phyloP scores from a whole-genome alignment of 2,113 vertebrate genomes.

The Oryzias melastigma region DNA sequence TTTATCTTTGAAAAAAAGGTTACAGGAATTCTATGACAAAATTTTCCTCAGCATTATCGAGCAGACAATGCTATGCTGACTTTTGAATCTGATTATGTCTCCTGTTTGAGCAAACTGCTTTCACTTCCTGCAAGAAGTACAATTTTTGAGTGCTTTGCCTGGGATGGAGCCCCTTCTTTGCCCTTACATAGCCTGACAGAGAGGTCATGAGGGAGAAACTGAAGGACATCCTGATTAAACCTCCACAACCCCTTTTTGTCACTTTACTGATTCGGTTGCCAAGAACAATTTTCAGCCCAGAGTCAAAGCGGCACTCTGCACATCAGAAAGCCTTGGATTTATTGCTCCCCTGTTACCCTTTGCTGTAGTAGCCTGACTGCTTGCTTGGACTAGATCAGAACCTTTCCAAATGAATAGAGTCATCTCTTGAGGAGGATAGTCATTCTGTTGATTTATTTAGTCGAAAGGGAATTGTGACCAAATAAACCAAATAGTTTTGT shows the following conservation, averaged over 20 bases:
- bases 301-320: slow-evolving; percentile 49
- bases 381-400: slow-evolving; percentile 42
- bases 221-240: slow-evolving; percentile 63
- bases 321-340: slow-evolving; percentile 41
- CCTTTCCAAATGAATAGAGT: no score
- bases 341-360: slow-evolving; percentile 64
- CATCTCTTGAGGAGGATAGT: no score
- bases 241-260: slow-evolving; percentile 48
- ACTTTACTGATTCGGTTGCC: slow-evolving; percentile 45
- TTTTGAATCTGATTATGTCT: slow-evolving; percentile 73
- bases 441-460: no score
- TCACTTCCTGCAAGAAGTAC: slow-evolving; percentile 61
- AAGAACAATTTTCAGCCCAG: slow-evolving; percentile 64
- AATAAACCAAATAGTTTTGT: no score
- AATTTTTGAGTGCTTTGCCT: slow-evolving; percentile 57
- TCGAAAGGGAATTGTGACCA: no score
- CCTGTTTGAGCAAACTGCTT: slow-evolving; percentile 64
- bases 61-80: slow-evolving; percentile 64
- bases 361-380: slow-evolving; percentile 47
- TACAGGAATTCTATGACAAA: slow-evolving; percentile 64
- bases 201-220: slow-evolving; percentile 56
- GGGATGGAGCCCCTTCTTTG: slow-evolving; percentile 49
- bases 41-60: slow-evolving; percentile 60
- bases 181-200: slow-evolving; percentile 61
- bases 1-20: slow-evolving; percentile 72